Conservation (phyloP, 2,888 invertebrate genomes). For the Pristionchus arcanus region DNA sequence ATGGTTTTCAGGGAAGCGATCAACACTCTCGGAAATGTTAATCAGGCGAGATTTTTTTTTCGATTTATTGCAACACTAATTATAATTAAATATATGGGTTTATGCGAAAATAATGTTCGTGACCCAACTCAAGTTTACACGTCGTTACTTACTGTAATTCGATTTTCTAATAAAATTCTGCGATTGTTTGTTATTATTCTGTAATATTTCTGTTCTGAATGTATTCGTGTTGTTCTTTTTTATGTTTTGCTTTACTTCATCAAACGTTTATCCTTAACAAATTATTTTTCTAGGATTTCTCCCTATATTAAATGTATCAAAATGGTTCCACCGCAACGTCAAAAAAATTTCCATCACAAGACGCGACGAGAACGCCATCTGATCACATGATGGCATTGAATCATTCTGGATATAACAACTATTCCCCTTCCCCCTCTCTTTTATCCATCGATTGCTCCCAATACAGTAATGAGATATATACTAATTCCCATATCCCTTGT, state of each 20-base stretch:
- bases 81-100: too few species aligned
- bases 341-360: background rate
- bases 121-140: too few species aligned
- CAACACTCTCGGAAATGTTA: background rate
- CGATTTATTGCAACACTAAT: background rate
- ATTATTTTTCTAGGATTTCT: background rate
- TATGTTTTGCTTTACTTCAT: background rate
- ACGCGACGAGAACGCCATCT: background rate
- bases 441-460: background rate
- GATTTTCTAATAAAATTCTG: too few species aligned
- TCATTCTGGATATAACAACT: background rate
- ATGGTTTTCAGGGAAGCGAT: background rate
- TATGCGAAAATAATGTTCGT: too few species aligned
- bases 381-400: too few species aligned
- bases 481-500: background rate
- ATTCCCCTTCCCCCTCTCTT: conserved; percentile 83
- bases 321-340: background rate
- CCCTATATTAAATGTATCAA: background rate
- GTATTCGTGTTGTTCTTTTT: background rate
- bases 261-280: background rate
- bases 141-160: too few species aligned
- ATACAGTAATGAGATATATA: background rate
- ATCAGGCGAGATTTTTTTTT: background rate
- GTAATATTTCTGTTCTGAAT: too few species aligned
- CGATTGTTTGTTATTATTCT: too few species aligned